Percentiles rank a stretch among this genome's conserved stretches.
Evolutionary conservation across 2,888 invertebrate species (phyloP).

Genomic region (Molorchus minor): DNA sequence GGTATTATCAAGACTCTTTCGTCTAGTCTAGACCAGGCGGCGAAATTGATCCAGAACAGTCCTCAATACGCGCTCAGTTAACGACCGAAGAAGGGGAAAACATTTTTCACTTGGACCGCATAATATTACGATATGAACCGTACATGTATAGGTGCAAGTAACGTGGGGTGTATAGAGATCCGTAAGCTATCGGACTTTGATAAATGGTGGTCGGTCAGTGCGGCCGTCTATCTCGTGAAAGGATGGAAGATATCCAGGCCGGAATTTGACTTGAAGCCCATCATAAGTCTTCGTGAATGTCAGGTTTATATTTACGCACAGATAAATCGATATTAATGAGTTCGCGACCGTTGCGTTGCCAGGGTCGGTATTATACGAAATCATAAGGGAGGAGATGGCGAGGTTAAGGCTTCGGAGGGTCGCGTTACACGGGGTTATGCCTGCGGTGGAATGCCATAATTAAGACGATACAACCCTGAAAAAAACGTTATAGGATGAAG

Average conservation of each 20-base stretch:
- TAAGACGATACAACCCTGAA: too few species aligned
- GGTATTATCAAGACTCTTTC: too few species aligned
- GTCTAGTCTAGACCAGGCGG: too few species aligned
- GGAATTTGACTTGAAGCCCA: slow-evolving; percentile 46
- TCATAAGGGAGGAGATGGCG: not conserved
- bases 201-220: slow-evolving; percentile 47
- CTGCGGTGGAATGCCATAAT: too few species aligned
- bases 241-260: slow-evolving; percentile 38
- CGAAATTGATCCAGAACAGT: too few species aligned
- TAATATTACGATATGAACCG: slow-evolving; percentile 39
- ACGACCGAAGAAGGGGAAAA: too few species aligned
- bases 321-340: slow-evolving; percentile 47
- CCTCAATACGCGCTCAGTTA: too few species aligned
- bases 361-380: slow-evolving; percentile 1
- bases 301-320: slow-evolving; percentile 43
- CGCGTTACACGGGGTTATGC: too few species aligned
- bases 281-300: slow-evolving; percentile 49
- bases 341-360: slow-evolving; percentile 7
- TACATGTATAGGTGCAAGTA: slow-evolving; percentile 44
- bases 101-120: slow-evolving; percentile 42
- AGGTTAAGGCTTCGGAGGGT: too few species aligned
- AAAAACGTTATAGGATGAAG: too few species aligned
- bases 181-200: slow-evolving; percentile 53
- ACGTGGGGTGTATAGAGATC: slow-evolving; percentile 36
- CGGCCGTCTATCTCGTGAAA: slow-evolving; percentile 34